phyloP scores from a whole-genome alignment of 2,888 invertebrate species.

The Galeopsomyia nigrocyanea region DNA sequence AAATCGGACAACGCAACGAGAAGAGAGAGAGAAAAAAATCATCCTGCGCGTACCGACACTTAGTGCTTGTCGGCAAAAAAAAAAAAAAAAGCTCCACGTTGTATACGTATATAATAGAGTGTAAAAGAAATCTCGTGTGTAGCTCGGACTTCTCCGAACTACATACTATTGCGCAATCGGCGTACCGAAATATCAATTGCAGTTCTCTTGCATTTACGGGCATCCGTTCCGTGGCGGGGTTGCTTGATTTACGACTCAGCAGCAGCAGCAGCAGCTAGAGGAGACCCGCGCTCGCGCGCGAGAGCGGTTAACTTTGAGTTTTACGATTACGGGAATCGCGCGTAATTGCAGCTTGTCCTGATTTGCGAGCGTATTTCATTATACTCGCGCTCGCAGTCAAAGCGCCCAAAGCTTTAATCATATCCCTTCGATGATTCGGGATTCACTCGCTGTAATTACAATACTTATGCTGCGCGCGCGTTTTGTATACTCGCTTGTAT shows the following conservation, averaged over 20 bases:
- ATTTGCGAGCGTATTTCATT: conserved; percentile 55
- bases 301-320: conserved; percentile 56
- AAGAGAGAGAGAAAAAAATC: not conserved
- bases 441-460: conserved; percentile 51
- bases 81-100: no score
- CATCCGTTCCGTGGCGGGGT: conserved; percentile 42
- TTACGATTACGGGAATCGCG: conserved; percentile 64
- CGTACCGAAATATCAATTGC: conserved; percentile 47
- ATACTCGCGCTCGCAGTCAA: conserved; percentile 52
- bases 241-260: conserved; percentile 57
- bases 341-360: conserved; percentile 58
- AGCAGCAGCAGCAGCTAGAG: conserved; percentile 41
- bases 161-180: conserved; percentile 33
- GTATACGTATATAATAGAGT: not conserved
- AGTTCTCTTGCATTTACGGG: conserved; percentile 40
- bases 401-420: conserved; percentile 54
- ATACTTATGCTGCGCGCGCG: conserved; percentile 39
- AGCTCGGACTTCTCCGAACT: not conserved
- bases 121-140: not conserved
- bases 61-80: no score
- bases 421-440: conserved; percentile 48
- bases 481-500: no score
- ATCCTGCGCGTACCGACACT: not conserved
- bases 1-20: conserved; percentile 9
- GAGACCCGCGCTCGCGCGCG: not conserved